Base-by-base conservation (phyloP, 2,888 invertebrate genomes). In the Acleris sparsana region DNA sequence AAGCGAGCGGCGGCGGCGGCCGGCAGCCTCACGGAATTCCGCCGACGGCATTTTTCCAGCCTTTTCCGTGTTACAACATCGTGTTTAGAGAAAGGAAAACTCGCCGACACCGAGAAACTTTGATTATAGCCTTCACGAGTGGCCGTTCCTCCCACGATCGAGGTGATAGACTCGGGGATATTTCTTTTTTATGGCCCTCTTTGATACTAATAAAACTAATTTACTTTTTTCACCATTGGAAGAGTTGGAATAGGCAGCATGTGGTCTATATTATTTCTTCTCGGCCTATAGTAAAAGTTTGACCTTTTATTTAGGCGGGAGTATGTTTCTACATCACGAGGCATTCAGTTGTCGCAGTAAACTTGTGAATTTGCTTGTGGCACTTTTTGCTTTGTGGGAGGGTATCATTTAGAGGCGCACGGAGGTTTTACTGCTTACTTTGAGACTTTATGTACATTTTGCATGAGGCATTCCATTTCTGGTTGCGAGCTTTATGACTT, bases 121-220 rank as follows among this genome's bases (percentile, higher is more conserved):
- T 90, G 91, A 90, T 92, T 92, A 90, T 91, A 87, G 89, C 87
- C 77, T 87, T 88, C 89, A 87, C 86, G 87, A 91, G 86, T 87
- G 83, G 87, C 87, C 88, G 85, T 88, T 88, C 80, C 75, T 80
- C 80, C 82, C 82, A 77, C 87, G 84, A 88, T 87, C 83, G 88
- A 89, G 87, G 90, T 87, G 88, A 91, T 91, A 90, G 88, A 86
- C 85, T 85, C 76, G 74, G 73, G 77, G 80, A 87, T 88, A 90
- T 90, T 88, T 89, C 89, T 85, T 85, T 91, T 92, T 90, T 91
- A 90, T 86, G 80, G 79, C 87, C 83, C 83, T 84, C 84, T 90
- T 90, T 89, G 85, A 88, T 91, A 88, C 85, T 89, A 89, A 89
- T 92, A 92, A 90, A 89, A 89, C 85, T 88, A 91, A 90, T 89